A percentile compares a stretch with the other conserved stretches of the same genome.
phyloP scores from a whole-genome alignment of 2,888 invertebrate genomes.

The Drosophila borealis region DNA sequence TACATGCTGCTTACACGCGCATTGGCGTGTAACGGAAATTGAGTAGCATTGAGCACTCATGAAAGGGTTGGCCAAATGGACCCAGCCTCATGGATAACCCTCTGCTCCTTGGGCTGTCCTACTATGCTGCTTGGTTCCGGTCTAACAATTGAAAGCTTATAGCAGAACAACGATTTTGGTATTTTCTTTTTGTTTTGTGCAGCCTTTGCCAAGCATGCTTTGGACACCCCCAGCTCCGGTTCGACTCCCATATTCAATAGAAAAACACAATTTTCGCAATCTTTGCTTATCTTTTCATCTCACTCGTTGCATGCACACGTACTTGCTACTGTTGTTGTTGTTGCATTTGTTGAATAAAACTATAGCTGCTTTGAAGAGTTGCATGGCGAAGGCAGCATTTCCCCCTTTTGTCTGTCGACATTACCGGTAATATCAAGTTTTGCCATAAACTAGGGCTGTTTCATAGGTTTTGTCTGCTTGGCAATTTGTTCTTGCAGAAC shows the following conservation, averaged over 20 bases:
- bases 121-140: constrained; percentile 24
- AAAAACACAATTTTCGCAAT: constrained; percentile 75
- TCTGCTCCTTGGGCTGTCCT: background rate
- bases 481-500: background rate
- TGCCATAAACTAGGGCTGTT: constrained; percentile 30
- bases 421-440: constrained; percentile 50
- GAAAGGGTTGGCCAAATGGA: constrained; percentile 53
- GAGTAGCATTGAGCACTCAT: constrained; percentile 52
- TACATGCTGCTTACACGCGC: constrained; percentile 78
- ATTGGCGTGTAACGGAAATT: constrained; percentile 75
- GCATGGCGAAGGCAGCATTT: constrained; percentile 8
- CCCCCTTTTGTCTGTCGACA: constrained; percentile 58
- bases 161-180: constrained; percentile 22
- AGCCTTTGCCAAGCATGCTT: constrained; percentile 37
- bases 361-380: constrained; percentile 49
- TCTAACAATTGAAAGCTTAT: constrained; percentile 51
- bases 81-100: constrained; percentile 5
- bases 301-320: constrained; percentile 46
- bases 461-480: background rate
- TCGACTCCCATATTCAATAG: constrained; percentile 43
- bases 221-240: constrained; percentile 14
- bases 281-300: constrained; percentile 77
- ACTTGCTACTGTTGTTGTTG: constrained; percentile 38
- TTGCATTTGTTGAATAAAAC: constrained; percentile 50
- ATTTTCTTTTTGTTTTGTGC: constrained; percentile 35